Conservation (phyloP, 2,113 vertebrate genomes). For the Puffinus mauretanicus region DNA sequence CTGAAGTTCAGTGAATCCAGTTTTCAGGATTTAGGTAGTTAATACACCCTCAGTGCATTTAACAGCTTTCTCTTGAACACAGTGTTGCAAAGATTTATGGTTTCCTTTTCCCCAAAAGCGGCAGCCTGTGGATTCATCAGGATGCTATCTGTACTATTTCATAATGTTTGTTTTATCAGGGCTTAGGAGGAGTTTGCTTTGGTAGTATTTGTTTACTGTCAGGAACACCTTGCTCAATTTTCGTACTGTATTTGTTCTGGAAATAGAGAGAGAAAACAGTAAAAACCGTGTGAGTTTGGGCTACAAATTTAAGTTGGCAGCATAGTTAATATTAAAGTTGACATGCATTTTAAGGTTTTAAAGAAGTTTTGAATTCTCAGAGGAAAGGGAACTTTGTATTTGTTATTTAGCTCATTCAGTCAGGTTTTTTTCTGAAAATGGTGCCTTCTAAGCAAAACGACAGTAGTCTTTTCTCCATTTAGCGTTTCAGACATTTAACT, state of each 20-base stretch:
- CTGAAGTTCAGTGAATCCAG: background rate
- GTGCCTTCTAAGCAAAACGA: background rate
- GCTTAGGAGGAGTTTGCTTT: background rate
- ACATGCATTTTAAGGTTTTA: background rate
- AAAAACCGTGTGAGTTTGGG: background rate
- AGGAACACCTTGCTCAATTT: background rate
- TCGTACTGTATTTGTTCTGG: background rate
- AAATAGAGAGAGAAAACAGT: background rate
- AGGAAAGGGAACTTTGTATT: background rate
- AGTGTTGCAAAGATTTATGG: background rate
- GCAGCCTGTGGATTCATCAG: background rate
- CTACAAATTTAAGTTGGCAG: background rate
- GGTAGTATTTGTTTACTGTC: background rate
- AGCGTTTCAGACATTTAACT: background rate
- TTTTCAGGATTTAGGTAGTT: background rate
- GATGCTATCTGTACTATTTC: background rate
- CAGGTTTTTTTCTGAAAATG: background rate
- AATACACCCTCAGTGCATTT: background rate
- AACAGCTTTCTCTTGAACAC: background rate
- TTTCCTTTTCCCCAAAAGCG: background rate
- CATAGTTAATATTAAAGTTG: background rate
- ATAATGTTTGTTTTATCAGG: background rate
- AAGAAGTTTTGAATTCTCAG: background rate
- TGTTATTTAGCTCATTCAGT: background rate
- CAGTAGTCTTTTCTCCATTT: background rate